A percentile compares a stretch with the other conserved stretches of the same genome.
Evolutionary conservation across 2,888 invertebrate genomes (phyloP).

Genomic region (Cephonodes hylas): DNA sequence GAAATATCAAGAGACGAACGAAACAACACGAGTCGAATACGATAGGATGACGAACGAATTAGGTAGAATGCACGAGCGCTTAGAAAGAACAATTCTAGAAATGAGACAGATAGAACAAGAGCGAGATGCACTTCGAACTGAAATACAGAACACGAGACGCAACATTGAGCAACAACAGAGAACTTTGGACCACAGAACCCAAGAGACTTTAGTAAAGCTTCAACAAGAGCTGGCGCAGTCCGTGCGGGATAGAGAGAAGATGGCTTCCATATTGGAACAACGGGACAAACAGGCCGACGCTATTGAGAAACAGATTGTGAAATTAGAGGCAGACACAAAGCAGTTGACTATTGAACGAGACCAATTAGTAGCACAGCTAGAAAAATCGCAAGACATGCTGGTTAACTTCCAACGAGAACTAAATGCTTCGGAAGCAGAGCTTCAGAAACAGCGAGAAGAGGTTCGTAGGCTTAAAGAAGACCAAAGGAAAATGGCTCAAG

Average conservation of each 20-base stretch:
- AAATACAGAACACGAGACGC: constrained; percentile 84
- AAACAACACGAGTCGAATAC: constrained; percentile 91
- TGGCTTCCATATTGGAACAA: constrained; percentile 88
- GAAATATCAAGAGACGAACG: constrained; percentile 91
- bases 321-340: constrained; percentile 91
- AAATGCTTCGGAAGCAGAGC: constrained; percentile 90
- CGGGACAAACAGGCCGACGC: constrained; percentile 90
- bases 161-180: constrained; percentile 84
- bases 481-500: constrained; percentile 86
- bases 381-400: constrained; percentile 95
- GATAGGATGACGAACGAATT: constrained; percentile 92
- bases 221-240: constrained; percentile 88
- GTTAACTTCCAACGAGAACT: constrained; percentile 96
- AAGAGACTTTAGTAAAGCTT: constrained; percentile 86
- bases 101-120: constrained; percentile 87
- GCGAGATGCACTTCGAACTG: constrained; percentile 85
- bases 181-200: constrained; percentile 84
- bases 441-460: constrained; percentile 90
- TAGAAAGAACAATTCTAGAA: constrained; percentile 86
- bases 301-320: constrained; percentile 91
- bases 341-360: constrained; percentile 92
- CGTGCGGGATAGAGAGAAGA: constrained; percentile 87
- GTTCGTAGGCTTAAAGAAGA: constrained; percentile 87
- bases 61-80: constrained; percentile 89
- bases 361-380: constrained; percentile 92